Conservation (phyloP, 1,140 invertebrate genomes). For the Euura lappo region DNA sequence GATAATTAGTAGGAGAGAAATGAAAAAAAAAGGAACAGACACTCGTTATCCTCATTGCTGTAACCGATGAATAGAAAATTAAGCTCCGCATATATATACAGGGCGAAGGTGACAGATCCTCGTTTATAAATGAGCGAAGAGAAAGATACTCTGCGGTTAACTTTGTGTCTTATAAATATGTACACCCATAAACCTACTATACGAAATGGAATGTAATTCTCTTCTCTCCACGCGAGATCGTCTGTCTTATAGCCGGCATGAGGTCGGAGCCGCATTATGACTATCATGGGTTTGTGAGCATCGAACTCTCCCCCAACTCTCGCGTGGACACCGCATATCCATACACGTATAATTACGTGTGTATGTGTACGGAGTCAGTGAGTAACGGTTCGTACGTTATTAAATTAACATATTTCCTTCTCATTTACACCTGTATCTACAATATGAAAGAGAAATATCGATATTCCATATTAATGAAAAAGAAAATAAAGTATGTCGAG, state of each 20-base stretch:
- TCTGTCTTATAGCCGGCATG: no score
- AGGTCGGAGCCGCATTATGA: no score
- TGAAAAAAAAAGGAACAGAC: background rate
- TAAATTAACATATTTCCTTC: slow-evolving; percentile 50
- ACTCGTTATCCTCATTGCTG: background rate
- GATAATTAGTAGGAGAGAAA: background rate
- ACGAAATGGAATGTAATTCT: no score
- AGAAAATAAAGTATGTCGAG: background rate
- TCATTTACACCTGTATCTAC: slow-evolving; percentile 8
- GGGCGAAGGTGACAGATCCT: background rate
- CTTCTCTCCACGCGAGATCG: no score
- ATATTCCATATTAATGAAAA: background rate
- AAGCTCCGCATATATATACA: background rate
- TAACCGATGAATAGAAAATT: background rate
- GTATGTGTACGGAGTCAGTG: background rate
- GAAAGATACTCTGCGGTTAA: no score
- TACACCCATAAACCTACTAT: no score
- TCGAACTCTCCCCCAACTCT: no score
- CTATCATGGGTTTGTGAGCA: no score
- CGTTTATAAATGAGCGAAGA: no score
- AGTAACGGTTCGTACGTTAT: slow-evolving; percentile 42
- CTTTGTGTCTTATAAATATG: no score
- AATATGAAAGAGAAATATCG: background rate
- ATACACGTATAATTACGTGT: no score
- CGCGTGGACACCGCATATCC: no score